Base-by-base conservation (phyloP, 1,140 invertebrate genomes). In the Bombus huntii region DNA sequence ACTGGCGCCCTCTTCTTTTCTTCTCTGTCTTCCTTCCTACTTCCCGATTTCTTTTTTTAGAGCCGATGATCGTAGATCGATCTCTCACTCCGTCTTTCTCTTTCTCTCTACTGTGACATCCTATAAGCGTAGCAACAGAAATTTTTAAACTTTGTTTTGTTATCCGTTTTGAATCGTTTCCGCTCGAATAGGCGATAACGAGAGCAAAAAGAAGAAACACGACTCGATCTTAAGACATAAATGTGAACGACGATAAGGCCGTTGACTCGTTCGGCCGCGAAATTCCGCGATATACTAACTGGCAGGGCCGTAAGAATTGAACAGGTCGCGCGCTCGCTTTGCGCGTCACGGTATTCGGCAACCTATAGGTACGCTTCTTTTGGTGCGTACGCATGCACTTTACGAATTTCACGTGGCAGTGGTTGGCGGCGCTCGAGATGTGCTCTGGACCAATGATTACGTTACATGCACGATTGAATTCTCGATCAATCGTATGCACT, bases 201-300 rank as follows among this genome's bases (percentile, higher is more conserved):
- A 42, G n/a, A 5, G n/a, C 28, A 22, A 73, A 42, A 72, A 42
- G n/a, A 31, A 71, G 57, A 81, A 39, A 42, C n/a, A 47, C 37
- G 82, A 42, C 74, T 74, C 80, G 73, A 39, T 78, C 47, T 75
- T 31, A 53, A 28, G 39, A 37, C 76, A 70, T 25, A 74, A 85
- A 83, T 62, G 59, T 22, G 72, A 47, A 66, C 62, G 53, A 70
- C 86, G 93, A 93, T 92, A 93, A 92, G 93, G 93, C 91, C 93
- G 89, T 93, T 93, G 92, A 93, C 92, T 92, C 89, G 85, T 87
- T 87, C 87, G 84, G 78, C 80, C 85, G 88, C 85, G 91, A 92
- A 92, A 93, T 92, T 92, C 89, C 91, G 66, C 89, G 80, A 86
- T 80, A 68, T 83, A 78, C 70, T 71, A 66, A 59, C 75, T 42